These are phyloP conservation scores for Mastomys coucha DNA, from an alignment of 2,113 vertebrate species.

Conservation along the genomic window DNA sequence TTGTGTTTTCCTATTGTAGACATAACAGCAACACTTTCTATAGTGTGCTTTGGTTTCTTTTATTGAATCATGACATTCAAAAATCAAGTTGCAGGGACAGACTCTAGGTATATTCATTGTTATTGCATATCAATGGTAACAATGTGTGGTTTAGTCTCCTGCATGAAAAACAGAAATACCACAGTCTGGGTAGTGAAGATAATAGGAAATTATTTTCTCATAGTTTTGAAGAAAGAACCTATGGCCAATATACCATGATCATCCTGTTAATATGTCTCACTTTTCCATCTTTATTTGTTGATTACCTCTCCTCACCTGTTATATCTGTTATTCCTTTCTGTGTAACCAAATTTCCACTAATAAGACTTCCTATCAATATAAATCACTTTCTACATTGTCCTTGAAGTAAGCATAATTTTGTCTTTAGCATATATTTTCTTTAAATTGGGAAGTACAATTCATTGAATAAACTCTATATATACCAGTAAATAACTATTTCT, in stretches of 20 bases:
- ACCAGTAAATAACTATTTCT: not conserved
- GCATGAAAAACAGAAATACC: not conserved
- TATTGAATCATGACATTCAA: not conserved
- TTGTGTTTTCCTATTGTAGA: not conserved
- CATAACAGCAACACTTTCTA: not conserved
- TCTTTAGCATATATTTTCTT: not conserved
- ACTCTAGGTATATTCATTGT: not conserved
- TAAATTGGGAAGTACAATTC: not conserved
- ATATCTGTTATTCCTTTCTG: rapidly evolving
- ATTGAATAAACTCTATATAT: not conserved
- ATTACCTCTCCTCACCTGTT: not conserved
- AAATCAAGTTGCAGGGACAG: not conserved
- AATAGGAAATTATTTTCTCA: not conserved
- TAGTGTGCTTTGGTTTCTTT: not conserved
- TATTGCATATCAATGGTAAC: not conserved
- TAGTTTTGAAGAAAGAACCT: not conserved
- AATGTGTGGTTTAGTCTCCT: not conserved
- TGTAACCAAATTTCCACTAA: not conserved
- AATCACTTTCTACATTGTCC: not conserved
- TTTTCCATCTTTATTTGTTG: not conserved
- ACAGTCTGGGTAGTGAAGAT: not conserved
- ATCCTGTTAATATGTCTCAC: not conserved
- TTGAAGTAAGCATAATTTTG: not conserved
- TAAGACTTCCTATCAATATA: not conserved
- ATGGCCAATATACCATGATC: not conserved